Percentiles rank a stretch among this genome's conserved stretches.
Conservation (phyloP, 2,113 vertebrate species). For the Chloropsis hardwickii region DNA sequence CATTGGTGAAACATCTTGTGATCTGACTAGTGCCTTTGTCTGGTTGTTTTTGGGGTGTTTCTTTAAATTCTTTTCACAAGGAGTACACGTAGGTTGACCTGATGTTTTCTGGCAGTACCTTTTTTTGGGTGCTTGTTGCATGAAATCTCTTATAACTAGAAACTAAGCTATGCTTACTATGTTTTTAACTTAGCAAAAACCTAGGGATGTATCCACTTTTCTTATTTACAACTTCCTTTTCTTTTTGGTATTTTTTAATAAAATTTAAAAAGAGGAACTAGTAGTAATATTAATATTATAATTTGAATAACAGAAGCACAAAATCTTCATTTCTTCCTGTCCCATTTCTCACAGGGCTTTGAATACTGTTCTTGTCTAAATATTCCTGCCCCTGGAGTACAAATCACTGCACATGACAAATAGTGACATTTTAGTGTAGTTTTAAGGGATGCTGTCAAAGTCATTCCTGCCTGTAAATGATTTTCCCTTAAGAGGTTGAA, state of each 20-base stretch:
- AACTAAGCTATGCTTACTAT: not conserved
- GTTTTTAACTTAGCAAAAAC: not conserved
- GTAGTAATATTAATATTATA: not conserved
- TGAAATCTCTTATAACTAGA: not conserved
- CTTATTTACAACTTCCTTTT: not conserved
- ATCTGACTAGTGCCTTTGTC: not conserved
- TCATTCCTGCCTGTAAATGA: not conserved
- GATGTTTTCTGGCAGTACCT: not conserved
- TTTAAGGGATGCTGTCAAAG: constrained; percentile 14
- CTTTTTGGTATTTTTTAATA: not conserved
- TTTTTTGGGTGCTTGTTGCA: not conserved
- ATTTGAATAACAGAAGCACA: not conserved
- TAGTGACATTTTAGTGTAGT: not conserved
- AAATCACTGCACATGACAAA: not conserved
- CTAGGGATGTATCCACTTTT: not conserved
- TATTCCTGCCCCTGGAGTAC: not conserved
- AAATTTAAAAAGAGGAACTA: not conserved
- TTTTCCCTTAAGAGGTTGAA: constrained; percentile 26
- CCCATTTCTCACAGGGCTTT: not conserved
- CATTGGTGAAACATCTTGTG: not conserved
- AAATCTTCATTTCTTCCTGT: not conserved
- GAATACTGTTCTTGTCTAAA: not conserved
- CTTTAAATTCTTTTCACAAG: not conserved
- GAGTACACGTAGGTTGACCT: not conserved
- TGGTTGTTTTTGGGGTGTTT: not conserved